Evolutionary conservation across 2,888 invertebrate genomes (phyloP), one percentile per base, ranked within the genome.

Genomic region (Dynastes hyllus): DNA sequence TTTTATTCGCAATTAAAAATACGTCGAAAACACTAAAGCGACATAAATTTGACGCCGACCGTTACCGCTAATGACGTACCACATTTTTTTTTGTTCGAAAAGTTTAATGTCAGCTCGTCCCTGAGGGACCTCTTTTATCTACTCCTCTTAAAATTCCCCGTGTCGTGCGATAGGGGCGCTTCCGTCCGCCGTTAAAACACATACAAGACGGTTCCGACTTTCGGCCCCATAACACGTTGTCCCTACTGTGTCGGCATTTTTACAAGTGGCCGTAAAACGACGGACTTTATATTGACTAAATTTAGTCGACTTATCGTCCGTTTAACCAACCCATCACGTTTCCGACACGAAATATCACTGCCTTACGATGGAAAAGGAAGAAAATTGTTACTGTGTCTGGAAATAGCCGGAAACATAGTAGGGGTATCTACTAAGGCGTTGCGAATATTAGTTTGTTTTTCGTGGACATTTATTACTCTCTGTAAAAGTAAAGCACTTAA

Each of bases 201-300:
- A 22, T 67, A 67, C 22, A 67, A 22, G 66, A 45, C 40, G 40
- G 40, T 37, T 9, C 6, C 66, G 16, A 16, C 55, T 16, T 67
- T 8, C 8, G 45, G 16, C 45, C 22, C 13, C 45, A n/a, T 63
- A 67, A 45, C 40, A 45, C 66, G 45, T 16, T 16, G 37, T 67
- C 66, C 45, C 40, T 45, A 22, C 66, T 45, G 40, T 55, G 71
- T 71, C 58, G 58, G 58, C 71, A 16, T 71, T 71, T 71, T 40
- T 71, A 71, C 71, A 37, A 71, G 71, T 71, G 71, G 40, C 16
- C 71, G 22, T 71, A 71, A 71, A 71, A 58, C 53, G 51, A 22
- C 27, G 29, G 29, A 71, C 16, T 58, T 58, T 55, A 71, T 71
- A 37, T 40, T 9, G 53, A 32, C 29, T 70, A 70, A 70, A 70